A percentile compares a stretch with the other conserved stretches of the same genome.
These are phyloP conservation scores for Cyrtodaria siliqua DNA, from an alignment of 2,888 invertebrate genomes.

Conservation along the genomic window DNA sequence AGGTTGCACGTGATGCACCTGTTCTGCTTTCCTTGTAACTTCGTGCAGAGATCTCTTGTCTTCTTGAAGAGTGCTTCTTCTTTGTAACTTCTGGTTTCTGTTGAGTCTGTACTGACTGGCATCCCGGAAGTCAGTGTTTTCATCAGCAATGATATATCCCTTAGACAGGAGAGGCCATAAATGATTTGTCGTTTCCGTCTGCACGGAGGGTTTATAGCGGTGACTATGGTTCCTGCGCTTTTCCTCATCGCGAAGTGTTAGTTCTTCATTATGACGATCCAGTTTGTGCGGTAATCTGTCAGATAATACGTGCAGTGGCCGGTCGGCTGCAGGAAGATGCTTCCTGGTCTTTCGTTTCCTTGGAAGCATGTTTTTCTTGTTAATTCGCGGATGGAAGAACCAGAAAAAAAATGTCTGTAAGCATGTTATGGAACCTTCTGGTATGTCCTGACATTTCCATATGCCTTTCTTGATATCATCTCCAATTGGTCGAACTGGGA, in stretches of 20 bases:
- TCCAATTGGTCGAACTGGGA: conserved; percentile 66
- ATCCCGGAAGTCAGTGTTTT: conserved; percentile 40
- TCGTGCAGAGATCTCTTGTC: not conserved
- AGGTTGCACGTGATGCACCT: conserved; percentile 40
- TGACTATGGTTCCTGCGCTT: conserved; percentile 9
- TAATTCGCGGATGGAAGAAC: conserved; percentile 69
- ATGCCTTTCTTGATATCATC: conserved; percentile 72
- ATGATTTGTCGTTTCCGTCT: not conserved
- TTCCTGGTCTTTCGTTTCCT: conserved; percentile 41
- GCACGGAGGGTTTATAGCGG: conserved; percentile 1
- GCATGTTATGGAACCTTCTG: conserved; percentile 75
- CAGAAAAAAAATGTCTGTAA: conserved; percentile 78
- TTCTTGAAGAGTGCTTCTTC: not conserved
- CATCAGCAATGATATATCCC: conserved; percentile 24
- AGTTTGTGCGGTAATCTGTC: conserved; percentile 22
- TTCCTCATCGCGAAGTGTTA: conserved; percentile 14
- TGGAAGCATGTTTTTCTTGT: conserved; percentile 37
- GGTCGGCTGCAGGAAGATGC: conserved; percentile 56
- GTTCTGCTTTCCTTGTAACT: not conserved
- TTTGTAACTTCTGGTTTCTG: conserved; percentile 11
- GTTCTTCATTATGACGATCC: not conserved
- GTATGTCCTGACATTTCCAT: conserved; percentile 72
- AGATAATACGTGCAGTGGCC: conserved; percentile 39
- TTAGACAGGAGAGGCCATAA: conserved; percentile 38
- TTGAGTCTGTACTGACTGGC: conserved; percentile 17